A percentile compares a stretch with the other conserved stretches of the same genome.
Evolutionary conservation across 1,140 invertebrate species (phyloP).

Genomic region (Drosophila tsacasi): DNA sequence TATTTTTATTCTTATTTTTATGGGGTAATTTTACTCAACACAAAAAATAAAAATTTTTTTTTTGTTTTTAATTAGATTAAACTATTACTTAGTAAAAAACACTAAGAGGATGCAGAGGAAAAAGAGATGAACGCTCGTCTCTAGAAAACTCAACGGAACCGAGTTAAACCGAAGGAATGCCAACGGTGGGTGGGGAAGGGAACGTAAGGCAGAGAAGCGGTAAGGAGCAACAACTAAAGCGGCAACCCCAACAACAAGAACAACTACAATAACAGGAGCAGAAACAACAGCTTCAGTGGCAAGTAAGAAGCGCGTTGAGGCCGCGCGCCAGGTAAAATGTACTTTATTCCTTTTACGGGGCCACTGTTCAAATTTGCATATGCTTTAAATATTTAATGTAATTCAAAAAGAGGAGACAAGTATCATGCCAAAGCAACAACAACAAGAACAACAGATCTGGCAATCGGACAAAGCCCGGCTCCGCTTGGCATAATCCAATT

Average conservation of each 20-base stretch:
- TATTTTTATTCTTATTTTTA: too few species aligned
- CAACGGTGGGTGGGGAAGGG: conserved; percentile 9
- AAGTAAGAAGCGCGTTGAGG: conserved; percentile 53
- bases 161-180: conserved; percentile 5
- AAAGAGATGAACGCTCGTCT: neutral
- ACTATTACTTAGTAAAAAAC: neutral
- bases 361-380: conserved; percentile 83
- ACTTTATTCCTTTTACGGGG: conserved; percentile 67
- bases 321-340: conserved; percentile 52
- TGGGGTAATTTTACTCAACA: too few species aligned
- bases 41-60: neutral
- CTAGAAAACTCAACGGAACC: conserved; percentile 7
- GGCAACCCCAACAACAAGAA: conserved; percentile 14
- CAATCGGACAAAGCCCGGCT: conserved; percentile 60
- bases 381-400: conserved; percentile 84
- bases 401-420: conserved; percentile 76
- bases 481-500: conserved; percentile 56
- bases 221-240: conserved; percentile 30
- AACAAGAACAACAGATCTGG: conserved; percentile 44
- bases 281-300: conserved; percentile 6
- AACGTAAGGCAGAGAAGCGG: conserved; percentile 12
- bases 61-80: neutral
- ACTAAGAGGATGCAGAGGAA: too few species aligned
- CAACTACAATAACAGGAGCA: neutral
- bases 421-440: conserved; percentile 33